Conservation (phyloP, 1,140 invertebrate genomes). For the Diachasmimorpha longicaudata region DNA sequence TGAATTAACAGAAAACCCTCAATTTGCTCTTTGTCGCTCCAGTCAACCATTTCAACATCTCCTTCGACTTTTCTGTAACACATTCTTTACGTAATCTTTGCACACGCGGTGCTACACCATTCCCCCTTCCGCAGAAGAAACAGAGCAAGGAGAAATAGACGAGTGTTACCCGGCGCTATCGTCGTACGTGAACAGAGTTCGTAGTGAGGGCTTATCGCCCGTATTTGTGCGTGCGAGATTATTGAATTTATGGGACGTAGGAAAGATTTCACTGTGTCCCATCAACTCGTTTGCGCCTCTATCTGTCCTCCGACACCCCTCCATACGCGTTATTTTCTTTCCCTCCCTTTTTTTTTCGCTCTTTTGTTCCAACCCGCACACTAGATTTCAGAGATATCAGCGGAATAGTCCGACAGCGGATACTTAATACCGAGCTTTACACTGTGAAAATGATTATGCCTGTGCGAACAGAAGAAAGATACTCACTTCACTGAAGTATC, state of each 20-base stretch:
- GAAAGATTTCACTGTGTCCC: conserved; percentile 9
- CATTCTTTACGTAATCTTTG: conserved; percentile 4
- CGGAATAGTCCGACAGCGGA: neutral
- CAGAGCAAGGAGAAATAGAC: conserved; percentile 4
- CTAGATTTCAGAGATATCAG: neutral
- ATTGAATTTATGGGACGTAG: conserved; percentile 13
- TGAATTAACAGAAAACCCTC: no score
- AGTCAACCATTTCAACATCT: neutral
- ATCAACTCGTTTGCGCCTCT: conserved; percentile 13
- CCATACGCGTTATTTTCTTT: neutral
- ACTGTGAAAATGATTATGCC: neutral
- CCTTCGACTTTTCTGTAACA: neutral
- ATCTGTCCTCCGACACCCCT: neutral
- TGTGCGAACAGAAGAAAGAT: neutral
- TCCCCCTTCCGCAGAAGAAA: neutral
- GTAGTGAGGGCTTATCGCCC: conserved; percentile 2
- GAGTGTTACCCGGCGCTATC: neutral
- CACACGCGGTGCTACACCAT: neutral
- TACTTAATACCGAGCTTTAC: neutral
- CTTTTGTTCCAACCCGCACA: neutral
- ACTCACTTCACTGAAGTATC: neutral
- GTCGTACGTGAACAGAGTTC: conserved; percentile 3
- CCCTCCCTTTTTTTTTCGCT: neutral
- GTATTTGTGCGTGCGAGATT: conserved; percentile 13
- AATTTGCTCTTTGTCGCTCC: no score